Percentiles rank a stretch among this genome's conserved stretches.
These are phyloP conservation scores for Hybos culiciformis DNA, from an alignment of 2,888 invertebrate species.

Conservation along the genomic window DNA sequence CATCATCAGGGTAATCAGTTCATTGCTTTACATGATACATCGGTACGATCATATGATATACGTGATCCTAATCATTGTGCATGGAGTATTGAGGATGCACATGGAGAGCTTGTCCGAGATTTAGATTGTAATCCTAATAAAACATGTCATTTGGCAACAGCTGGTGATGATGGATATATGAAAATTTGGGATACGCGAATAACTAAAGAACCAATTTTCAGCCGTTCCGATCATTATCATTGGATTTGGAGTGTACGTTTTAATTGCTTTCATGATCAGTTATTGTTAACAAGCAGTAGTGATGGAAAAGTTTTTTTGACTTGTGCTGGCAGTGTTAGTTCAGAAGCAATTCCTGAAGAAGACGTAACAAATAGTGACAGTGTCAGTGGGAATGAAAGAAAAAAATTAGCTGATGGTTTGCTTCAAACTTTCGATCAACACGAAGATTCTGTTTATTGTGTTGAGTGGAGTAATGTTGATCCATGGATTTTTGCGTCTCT, in stretches of 20 bases:
- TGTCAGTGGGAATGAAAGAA: slow-evolving; percentile 31
- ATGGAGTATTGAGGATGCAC: slow-evolving; percentile 77
- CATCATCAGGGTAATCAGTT: slow-evolving; percentile 60
- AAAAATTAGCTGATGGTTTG: slow-evolving; percentile 60
- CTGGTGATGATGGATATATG: slow-evolving; percentile 89
- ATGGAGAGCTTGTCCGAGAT: slow-evolving; percentile 77
- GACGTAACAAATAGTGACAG: slow-evolving; percentile 19
- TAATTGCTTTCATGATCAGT: slow-evolving; percentile 94
- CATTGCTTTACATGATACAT: slow-evolving; percentile 73
- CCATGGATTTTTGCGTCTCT: slow-evolving; percentile 99
- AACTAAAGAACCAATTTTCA: slow-evolving; percentile 61
- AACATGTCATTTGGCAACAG: slow-evolving; percentile 84
- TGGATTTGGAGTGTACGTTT: slow-evolving; percentile 93
- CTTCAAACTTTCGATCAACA: slow-evolving; percentile 90
- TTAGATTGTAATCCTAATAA: slow-evolving; percentile 97
- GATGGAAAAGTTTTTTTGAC: slow-evolving; percentile 85
- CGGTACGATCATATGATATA: slow-evolving; percentile 78
- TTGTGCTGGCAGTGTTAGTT: slow-evolving; percentile 75
- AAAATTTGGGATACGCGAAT: slow-evolving; percentile 95
- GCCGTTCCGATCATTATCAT: slow-evolving; percentile 72
- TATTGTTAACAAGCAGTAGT: slow-evolving; percentile 85
- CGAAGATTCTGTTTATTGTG: slow-evolving; percentile 94
- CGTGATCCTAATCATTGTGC: slow-evolving; percentile 58
- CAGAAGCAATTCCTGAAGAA: slow-evolving; percentile 45
- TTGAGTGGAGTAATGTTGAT: slow-evolving; percentile 94